A percentile compares a stretch with the other conserved stretches of the same genome.
Evolutionary conservation across 2,888 invertebrate genomes (phyloP).

Genomic region (Drosophila nr. perissopoda): DNA sequence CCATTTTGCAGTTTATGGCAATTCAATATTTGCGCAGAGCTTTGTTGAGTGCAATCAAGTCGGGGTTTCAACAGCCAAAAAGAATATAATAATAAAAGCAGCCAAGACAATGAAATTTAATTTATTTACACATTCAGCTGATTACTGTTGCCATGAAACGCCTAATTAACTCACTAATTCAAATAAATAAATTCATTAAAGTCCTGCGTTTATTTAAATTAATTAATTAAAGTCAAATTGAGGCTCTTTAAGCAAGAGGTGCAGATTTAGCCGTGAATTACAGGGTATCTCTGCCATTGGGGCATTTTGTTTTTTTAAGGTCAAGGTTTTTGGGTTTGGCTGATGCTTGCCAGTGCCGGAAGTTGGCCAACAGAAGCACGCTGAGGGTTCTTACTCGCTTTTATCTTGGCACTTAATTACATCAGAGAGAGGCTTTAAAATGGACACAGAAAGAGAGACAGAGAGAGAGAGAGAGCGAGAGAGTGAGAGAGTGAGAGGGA

Average conservation of each 20-base stretch:
- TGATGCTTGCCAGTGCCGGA: constrained; percentile 16
- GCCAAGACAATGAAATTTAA: neutral
- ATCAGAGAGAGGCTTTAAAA: constrained; percentile 30
- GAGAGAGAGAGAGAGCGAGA: neutral
- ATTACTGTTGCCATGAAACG: constrained; percentile 31
- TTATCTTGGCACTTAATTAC: constrained; percentile 66
- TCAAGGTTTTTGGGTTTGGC: constrained; percentile 55
- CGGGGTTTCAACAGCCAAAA: neutral
- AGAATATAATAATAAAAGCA: neutral
- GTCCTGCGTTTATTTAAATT: neutral
- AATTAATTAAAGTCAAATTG: constrained; percentile 42
- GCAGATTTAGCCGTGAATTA: neutral
- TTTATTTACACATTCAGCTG: neutral
- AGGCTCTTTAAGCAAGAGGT: neutral
- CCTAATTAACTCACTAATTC: constrained; percentile 46
- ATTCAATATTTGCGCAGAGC: constrained; percentile 24
- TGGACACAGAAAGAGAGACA: neutral
- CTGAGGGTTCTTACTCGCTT: constrained; percentile 39
- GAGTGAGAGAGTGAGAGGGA: neutral
- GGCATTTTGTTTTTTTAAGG: constrained; percentile 33
- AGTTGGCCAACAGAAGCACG: constrained; percentile 35
- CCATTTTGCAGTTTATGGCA: constrained; percentile 61
- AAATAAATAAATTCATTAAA: neutral
- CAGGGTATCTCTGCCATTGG: constrained; percentile 3
- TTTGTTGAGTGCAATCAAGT: constrained; percentile 10